Evolutionary conservation across 2,113 vertebrate species (phyloP).

Genomic region (Danionella cerebrum): DNA sequence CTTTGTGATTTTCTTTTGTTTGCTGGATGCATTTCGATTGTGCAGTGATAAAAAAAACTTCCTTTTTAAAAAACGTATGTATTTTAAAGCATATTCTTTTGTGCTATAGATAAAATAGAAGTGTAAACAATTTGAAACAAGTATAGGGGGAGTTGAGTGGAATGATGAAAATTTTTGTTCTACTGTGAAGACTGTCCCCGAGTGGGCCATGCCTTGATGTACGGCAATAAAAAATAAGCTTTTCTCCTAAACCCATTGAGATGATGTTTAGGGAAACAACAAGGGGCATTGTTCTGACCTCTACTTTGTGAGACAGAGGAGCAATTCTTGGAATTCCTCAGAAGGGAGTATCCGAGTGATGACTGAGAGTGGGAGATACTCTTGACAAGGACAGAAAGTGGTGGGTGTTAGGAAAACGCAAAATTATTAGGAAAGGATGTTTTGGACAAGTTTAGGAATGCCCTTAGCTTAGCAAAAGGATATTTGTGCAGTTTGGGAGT

Average conservation of each 20-base stretch:
- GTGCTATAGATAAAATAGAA: too few species aligned
- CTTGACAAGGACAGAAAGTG: conserved; percentile 15
- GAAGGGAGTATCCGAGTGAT: conserved; percentile 37
- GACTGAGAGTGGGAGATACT: conserved; percentile 26
- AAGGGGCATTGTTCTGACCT: neutral
- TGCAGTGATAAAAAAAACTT: too few species aligned
- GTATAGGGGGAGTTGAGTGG: too few species aligned
- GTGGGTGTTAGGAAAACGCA: conserved; percentile 49
- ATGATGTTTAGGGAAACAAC: neutral
- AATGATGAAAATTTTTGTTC: too few species aligned
- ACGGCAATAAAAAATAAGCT: too few species aligned
- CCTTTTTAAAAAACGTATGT: too few species aligned
- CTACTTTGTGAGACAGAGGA: conserved; percentile 15
- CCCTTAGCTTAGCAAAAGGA: conserved; percentile 51
- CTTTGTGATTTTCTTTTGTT: too few species aligned
- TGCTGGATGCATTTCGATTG: too few species aligned
- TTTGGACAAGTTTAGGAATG: conserved; percentile 51
- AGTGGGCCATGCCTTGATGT: too few species aligned
- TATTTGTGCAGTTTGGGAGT: conserved; percentile 49
- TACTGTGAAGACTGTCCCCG: too few species aligned
- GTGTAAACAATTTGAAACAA: too few species aligned
- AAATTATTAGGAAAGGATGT: conserved; percentile 32
- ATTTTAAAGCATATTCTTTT: too few species aligned
- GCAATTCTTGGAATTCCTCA: conserved; percentile 40
- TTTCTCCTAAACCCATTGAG: neutral